These are phyloP conservation scores for Heliconius melpomene DNA, from an alignment of 1,140 invertebrate genomes.

Conservation along the genomic window DNA sequence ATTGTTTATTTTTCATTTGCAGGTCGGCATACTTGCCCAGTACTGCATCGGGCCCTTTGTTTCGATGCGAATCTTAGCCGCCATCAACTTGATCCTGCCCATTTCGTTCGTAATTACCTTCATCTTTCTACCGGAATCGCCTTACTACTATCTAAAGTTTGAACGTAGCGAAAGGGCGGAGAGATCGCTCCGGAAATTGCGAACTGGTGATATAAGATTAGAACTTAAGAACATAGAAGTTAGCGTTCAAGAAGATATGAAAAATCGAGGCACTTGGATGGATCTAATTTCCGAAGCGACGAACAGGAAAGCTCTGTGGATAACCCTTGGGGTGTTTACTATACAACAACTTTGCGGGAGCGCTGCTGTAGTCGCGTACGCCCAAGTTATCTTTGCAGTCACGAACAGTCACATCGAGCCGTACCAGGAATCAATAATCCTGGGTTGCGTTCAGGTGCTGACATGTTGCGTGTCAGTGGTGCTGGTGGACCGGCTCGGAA, in stretches of 20 bases:
- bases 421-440: slow-evolving; percentile 83
- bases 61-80: slow-evolving; percentile 81
- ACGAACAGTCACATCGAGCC: slow-evolving; percentile 77
- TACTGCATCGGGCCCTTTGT: slow-evolving; percentile 85
- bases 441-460: slow-evolving; percentile 85
- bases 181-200: slow-evolving; percentile 78
- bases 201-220: slow-evolving; percentile 82
- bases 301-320: slow-evolving; percentile 85
- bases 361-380: slow-evolving; percentile 87
- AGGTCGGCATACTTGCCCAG: slow-evolving; percentile 86
- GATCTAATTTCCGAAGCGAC: slow-evolving; percentile 83
- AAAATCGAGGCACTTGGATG: slow-evolving; percentile 78
- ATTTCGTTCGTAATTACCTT: slow-evolving; percentile 80
- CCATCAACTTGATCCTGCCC: slow-evolving; percentile 82
- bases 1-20: slow-evolving; percentile 53
- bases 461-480: slow-evolving; percentile 83
- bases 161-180: slow-evolving; percentile 77
- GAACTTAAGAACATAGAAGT: slow-evolving; percentile 84
- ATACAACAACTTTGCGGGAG: slow-evolving; percentile 90
- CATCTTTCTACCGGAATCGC: slow-evolving; percentile 83
- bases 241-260: slow-evolving; percentile 82
- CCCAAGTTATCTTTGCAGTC: slow-evolving; percentile 86
- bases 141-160: slow-evolving; percentile 82
- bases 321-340: slow-evolving; percentile 83
- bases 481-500: slow-evolving; percentile 87